Conservation (phyloP, 2,888 invertebrate species). For the Hymenopus coronatus region DNA sequence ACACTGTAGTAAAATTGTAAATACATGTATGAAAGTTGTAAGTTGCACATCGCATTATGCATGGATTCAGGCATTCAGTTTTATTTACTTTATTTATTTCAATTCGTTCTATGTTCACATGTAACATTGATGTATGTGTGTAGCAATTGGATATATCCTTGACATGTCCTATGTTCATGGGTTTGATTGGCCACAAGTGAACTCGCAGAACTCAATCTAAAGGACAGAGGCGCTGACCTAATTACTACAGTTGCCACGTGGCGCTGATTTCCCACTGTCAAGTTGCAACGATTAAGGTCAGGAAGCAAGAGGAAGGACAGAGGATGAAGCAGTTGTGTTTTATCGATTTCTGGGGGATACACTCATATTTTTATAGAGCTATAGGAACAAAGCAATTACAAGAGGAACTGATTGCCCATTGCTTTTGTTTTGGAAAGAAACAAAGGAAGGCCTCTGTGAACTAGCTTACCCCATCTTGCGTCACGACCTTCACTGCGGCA, state of each 20-base stretch:
- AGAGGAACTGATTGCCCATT: background rate
- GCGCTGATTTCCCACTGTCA: background rate
- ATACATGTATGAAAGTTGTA: too few relatives aligned
- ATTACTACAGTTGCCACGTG: background rate
- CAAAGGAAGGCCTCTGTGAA: background rate
- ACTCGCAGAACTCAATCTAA: too few relatives aligned
- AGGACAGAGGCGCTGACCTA: background rate
- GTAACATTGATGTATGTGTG: too few relatives aligned
- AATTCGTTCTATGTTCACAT: too few relatives aligned
- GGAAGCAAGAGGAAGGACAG: too few relatives aligned
- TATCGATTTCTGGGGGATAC: background rate
- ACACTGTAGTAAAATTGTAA: too few relatives aligned
- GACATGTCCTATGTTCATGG: too few relatives aligned
- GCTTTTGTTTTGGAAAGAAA: background rate
- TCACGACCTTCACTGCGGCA: background rate
- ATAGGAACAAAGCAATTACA: background rate
- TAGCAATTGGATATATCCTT: too few relatives aligned
- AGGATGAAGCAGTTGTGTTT: background rate
- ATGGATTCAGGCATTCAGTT: too few relatives aligned
- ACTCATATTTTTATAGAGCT: background rate
- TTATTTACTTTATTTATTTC: too few relatives aligned
- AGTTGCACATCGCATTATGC: too few relatives aligned
- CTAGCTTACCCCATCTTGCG: slow-evolving; percentile 5
- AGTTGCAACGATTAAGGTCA: background rate
- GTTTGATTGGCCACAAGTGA: too few relatives aligned